These are phyloP conservation scores for Diplogasteroides magnus DNA, from an alignment of 1,140 invertebrate genomes.

Conservation along the genomic window DNA sequence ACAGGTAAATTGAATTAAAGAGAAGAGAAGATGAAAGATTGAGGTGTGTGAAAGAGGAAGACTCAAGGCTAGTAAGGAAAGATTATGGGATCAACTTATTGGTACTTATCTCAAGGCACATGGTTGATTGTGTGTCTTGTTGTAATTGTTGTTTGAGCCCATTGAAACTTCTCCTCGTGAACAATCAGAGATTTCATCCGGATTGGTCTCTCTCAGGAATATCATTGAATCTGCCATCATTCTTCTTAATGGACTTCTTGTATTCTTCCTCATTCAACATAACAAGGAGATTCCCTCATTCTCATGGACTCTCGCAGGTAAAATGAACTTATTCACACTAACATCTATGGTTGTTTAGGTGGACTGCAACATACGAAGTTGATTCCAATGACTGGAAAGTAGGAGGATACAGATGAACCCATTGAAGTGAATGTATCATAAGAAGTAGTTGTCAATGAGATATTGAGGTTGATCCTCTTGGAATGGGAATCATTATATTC, in stretches of 20 bases:
- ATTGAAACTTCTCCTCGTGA: conserved; percentile 36
- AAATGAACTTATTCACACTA: no score
- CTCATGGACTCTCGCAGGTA: conserved; percentile 41
- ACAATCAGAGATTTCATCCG: conserved; percentile 53
- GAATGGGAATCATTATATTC: conserved; percentile 59
- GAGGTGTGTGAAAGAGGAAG: conserved; percentile 38
- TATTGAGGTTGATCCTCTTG: conserved; percentile 59
- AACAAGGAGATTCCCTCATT: conserved; percentile 57
- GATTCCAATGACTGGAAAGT: conserved; percentile 48
- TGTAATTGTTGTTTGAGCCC: conserved; percentile 33
- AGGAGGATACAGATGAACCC: conserved; percentile 45
- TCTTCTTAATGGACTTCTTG: conserved; percentile 61
- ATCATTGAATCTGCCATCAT: conserved; percentile 60
- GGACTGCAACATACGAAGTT: conserved; percentile 55
- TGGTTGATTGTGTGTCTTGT: neutral
- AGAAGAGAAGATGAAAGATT: no score
- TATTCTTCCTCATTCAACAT: conserved; percentile 58
- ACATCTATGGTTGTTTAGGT: no score
- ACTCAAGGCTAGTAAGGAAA: conserved; percentile 39
- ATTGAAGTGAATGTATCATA: no score
- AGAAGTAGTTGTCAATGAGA: no score
- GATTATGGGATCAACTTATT: conserved; percentile 51
- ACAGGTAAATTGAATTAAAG: no score
- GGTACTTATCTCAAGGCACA: conserved; percentile 46
- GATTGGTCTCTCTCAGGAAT: conserved; percentile 58